A percentile compares a stretch with the other conserved stretches of the same genome.
Evolutionary conservation across 2,113 vertebrate genomes (phyloP).

Genomic region (Pteropus alecto): DNA sequence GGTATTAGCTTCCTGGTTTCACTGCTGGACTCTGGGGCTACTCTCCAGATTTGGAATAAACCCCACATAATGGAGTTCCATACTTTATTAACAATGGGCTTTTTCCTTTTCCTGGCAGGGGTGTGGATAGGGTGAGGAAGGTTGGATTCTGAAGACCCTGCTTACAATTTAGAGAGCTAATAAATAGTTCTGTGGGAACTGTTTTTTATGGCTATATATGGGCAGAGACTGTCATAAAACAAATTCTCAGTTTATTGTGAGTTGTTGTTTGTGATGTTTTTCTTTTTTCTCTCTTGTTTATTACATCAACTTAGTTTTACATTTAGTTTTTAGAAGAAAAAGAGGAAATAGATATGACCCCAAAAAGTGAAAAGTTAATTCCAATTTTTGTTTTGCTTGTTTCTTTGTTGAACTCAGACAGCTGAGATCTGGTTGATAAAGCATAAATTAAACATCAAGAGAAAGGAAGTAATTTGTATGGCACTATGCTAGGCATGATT

Average conservation of each 20-base stretch:
- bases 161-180: not conserved
- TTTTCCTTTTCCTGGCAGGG: not conserved
- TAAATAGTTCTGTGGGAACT: not conserved
- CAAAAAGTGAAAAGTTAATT: constrained; percentile 13
- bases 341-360: not conserved
- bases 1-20: not conserved
- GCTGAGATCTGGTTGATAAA: not conserved
- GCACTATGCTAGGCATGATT: not conserved
- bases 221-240: not conserved
- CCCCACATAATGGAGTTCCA: not conserved
- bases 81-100: not conserved
- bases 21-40: not conserved
- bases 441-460: not conserved
- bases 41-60: not conserved
- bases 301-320: not conserved
- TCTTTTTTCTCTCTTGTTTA: not conserved
- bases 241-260: not conserved
- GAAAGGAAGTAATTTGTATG: not conserved
- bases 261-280: not conserved
- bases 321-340: constrained; percentile 46
- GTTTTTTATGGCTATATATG: not conserved
- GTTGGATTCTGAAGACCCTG: not conserved
- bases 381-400: not conserved
- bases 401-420: not conserved
- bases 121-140: not conserved